Percentiles rank a stretch among this genome's conserved stretches.
These are phyloP conservation scores for Microplitis deprimator DNA, from an alignment of 2,888 invertebrate genomes.

Conservation along the genomic window DNA sequence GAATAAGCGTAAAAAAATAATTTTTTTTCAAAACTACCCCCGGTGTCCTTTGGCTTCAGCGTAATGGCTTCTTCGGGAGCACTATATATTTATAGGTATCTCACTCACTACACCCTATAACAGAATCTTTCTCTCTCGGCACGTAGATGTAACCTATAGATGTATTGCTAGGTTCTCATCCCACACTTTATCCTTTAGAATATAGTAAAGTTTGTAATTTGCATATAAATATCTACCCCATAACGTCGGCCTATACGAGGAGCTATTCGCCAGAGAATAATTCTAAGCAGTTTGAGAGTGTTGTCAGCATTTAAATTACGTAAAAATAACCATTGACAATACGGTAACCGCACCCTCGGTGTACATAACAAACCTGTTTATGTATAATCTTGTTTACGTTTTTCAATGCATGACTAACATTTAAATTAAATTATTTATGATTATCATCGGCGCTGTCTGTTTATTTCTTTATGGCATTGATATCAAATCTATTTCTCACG, in stretches of 20 bases:
- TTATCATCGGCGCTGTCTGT: neutral
- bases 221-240: conserved; percentile 60
- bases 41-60: conserved; percentile 45
- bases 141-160: conserved; percentile 41
- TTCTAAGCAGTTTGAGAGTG: neutral
- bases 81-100: conserved; percentile 27
- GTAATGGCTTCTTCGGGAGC: conserved; percentile 52
- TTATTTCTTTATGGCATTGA: neutral
- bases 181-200: conserved; percentile 35
- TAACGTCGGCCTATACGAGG: conserved; percentile 10
- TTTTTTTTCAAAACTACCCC: conserved; percentile 44
- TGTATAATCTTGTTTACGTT: neutral
- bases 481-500: neutral
- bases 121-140: conserved; percentile 29
- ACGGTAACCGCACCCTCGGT: neutral
- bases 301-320: conserved; percentile 1
- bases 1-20: no score
- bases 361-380: neutral
- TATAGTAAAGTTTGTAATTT: conserved; percentile 53
- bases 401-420: neutral
- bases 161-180: neutral
- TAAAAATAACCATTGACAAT: neutral
- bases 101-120: conserved; percentile 40
- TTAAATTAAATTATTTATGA: neutral
- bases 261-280: neutral